A percentile compares a stretch with the other conserved stretches of the same genome.
These are phyloP conservation scores for Rhynchotus rufescens DNA, from an alignment of 2,797 vertebrate species.

Conservation along the genomic window DNA sequence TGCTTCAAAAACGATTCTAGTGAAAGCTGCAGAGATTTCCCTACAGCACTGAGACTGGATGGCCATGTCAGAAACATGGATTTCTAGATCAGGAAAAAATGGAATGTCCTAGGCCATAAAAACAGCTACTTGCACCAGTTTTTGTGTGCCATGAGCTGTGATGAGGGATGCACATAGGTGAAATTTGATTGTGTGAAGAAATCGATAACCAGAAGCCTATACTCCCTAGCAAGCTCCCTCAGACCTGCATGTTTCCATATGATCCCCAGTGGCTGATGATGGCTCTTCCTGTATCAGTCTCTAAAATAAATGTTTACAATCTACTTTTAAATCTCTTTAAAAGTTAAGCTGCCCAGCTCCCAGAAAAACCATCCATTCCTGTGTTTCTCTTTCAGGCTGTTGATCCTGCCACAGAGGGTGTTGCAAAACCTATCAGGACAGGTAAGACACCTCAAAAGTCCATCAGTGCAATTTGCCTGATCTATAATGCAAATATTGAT, in stretches of 20 bases:
- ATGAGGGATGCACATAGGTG: background rate
- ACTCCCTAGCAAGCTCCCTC: background rate
- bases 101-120: background rate
- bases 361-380: background rate
- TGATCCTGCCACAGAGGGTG: background rate
- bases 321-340: background rate
- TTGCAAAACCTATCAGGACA: constrained; percentile 4
- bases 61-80: background rate
- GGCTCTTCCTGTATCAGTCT: background rate
- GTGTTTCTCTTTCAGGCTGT: constrained; percentile 16
- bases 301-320: background rate
- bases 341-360: rapidly evolving
- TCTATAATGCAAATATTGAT: background rate
- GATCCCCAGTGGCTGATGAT: rapidly evolving
- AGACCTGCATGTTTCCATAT: background rate
- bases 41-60: background rate
- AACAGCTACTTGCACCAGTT: background rate
- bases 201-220: background rate
- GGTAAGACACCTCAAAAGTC: constrained; percentile 25
- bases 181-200: background rate
- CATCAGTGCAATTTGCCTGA: background rate
- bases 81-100: background rate
- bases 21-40: rapidly evolving
- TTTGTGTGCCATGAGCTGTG: too few species aligned
- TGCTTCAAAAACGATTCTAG: background rate